phyloP scores from a whole-genome alignment of 53 echinoderm and acorn worm genomes.

The Crossaster papposus region DNA sequence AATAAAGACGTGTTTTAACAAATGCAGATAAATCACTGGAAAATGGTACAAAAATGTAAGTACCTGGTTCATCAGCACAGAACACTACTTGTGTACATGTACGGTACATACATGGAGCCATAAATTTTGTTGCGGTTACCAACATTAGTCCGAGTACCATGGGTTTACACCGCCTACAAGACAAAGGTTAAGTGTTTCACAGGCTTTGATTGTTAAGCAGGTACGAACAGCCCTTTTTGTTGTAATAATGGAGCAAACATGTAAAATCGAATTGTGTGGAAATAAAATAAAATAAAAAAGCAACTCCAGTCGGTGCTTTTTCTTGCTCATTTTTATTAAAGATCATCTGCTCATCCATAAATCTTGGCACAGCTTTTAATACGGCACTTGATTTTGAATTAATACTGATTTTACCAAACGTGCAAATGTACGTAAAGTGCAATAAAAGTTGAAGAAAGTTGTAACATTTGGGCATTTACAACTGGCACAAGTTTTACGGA shows the following conservation, averaged over 20 bases:
- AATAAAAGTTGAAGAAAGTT: no score
- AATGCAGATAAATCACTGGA: conserved; percentile 31
- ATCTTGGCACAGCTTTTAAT: no score
- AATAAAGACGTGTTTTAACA: conserved; percentile 54
- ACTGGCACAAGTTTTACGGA: background rate
- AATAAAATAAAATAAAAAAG: no score
- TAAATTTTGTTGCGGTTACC: background rate
- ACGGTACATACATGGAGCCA: background rate
- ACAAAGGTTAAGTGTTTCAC: conserved; percentile 43
- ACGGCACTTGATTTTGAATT: no score
- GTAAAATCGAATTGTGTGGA: background rate
- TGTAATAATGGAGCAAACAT: background rate
- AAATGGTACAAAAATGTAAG: background rate
- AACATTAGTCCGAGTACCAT: background rate
- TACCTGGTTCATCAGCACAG: background rate
- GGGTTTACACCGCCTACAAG: background rate
- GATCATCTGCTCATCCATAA: no score
- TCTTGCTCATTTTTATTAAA: no score
- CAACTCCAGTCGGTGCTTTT: no score
- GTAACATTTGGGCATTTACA: background rate
- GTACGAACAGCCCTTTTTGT: background rate
- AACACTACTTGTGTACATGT: background rate
- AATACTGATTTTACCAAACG: no score
- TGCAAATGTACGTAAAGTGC: no score
- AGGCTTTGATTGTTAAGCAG: conserved; percentile 10